Evolutionary conservation across 37 sponge, comb jelly and placozoan species (phyloP), one percentile per base, ranked within the genome.

Genomic region (Spongilla lacustris): DNA sequence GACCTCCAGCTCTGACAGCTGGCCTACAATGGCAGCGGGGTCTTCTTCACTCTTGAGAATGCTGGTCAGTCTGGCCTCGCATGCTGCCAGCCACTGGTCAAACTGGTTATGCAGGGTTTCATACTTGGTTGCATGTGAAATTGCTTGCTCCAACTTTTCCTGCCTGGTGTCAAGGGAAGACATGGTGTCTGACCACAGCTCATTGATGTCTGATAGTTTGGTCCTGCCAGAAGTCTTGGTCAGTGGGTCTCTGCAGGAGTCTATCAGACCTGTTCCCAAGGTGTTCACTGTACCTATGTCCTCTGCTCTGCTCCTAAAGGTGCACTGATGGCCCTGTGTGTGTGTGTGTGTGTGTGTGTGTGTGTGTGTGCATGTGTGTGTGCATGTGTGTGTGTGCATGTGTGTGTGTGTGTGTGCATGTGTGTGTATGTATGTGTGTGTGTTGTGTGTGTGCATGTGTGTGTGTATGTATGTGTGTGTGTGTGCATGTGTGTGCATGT

Each of bases 191-290:
- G 81, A 83, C 93, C 93, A 93, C 14, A 46, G 8, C 36, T 78
- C 77, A 79, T 86, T 93, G 35, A 87, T 69, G 66, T 89, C 91
- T 33, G 83, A 78, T 22, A 93, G 83, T 32, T 73, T 89, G 50
- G 75, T 71, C 41, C 77, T 86, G 12, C 77, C 83, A 21, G 90
- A 87, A 14, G 78, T 76, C 28, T 37, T 29, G 67, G 83, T 86
- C 24, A 86, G 83, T 31, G 81, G 82, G 31, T 82, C 86, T 28
- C 41, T 31, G 36, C 91, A 93, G 8, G 31, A 67, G 49, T 86
- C 91, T 22, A 89, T 71, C 38, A 93, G 83, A 50, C 50, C 22
- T 34, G 84, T 86, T 25, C 93, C 93, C 1, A 27, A 49, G 21
- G 81, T 27, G 35, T 82, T 83, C 37, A 93, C 37, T 17, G 78